phyloP scores from a whole-genome alignment of 2,888 invertebrate genomes.

The Diarsia mendica region DNA sequence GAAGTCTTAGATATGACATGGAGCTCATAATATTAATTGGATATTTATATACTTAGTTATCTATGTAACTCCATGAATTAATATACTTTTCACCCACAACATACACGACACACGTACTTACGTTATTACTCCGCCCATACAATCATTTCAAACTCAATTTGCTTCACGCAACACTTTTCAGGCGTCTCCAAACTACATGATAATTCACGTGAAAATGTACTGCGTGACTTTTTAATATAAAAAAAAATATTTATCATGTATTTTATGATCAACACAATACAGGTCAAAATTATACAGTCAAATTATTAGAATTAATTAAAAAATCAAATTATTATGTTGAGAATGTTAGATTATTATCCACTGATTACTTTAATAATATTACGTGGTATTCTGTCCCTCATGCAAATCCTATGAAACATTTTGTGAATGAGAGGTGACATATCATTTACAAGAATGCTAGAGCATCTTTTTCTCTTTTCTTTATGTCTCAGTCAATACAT shows the following conservation, averaged over 20 bases:
- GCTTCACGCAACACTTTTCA: constrained; percentile 15
- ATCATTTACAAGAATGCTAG: constrained; percentile 8
- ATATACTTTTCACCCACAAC: constrained; percentile 13
- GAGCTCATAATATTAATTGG: constrained; percentile 10
- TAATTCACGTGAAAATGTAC: constrained; percentile 9
- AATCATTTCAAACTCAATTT: constrained; percentile 13
- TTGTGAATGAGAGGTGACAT: background rate
- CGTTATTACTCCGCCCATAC: constrained; percentile 1
- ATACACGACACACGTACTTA: constrained; percentile 29
- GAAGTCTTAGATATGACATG: constrained; percentile 13
- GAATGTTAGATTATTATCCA: constrained; percentile 53
- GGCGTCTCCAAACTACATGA: background rate
- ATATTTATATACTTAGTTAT: constrained; percentile 34
- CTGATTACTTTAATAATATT: constrained; percentile 36
- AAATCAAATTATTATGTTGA: constrained; percentile 54
- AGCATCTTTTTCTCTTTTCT: constrained; percentile 7
- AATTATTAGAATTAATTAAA: constrained; percentile 36
- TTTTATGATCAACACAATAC: constrained; percentile 49
- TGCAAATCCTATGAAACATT: constrained; percentile 14
- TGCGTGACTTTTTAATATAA: constrained; percentile 21
- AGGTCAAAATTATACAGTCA: constrained; percentile 29
- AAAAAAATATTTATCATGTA: constrained; percentile 12
- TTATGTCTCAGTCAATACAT: constrained; percentile 24
- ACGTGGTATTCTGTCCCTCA: background rate
- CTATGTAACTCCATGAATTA: constrained; percentile 26